Base-by-base conservation (phyloP, 1,140 invertebrate genomes). In the Homarus americanus region DNA sequence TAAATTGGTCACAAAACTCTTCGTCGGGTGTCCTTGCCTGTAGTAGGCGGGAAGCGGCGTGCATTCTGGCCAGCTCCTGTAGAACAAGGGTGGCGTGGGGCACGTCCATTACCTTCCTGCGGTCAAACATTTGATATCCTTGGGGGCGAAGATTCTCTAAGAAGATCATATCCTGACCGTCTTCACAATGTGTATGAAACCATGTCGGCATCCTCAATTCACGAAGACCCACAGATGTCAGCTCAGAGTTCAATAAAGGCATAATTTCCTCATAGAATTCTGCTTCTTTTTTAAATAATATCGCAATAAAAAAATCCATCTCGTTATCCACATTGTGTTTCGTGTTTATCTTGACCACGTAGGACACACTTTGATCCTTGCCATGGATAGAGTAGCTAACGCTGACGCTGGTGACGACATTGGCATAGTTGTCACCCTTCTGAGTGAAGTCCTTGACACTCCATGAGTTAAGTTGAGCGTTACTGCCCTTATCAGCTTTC, bases 391-490 rank as follows among this genome's bases (percentile, higher is more conserved):
- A 41, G 44, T 82, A 82, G 1, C 53, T 41, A 5, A 82, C 79
- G 9, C 41, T 58, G 53, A 82, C 41, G 24, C 79, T 82, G 5
- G 79, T 82, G n/a, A 82, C 79, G 28, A 49, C 44, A 17, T n/a
- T 44, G 44, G 44, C n/a, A 17, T 53, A 58, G 28, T 82, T 82
- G 44, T 82, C 79, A 12, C 53, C 79, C 28, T 82, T 82, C 20
- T 82, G 49, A n/a, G 79, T 82, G 49, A 82, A 82, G 41, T 82
- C 79, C 49, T 58, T 34, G n/a, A 82, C 40, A 82, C n/a, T 28
- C 79, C 79, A 82, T 1, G 79, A 82, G 28, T 17, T 5, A 9
- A 82, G 79, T 2, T 53, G 20, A 58, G 79, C 79, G 12, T 58
- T n/a, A 28, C 0, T 34, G 20, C 79, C 79, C 41, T 58, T 82